Base-by-base conservation (phyloP, 2,113 vertebrate genomes). In the Cromileptes altivelis region DNA sequence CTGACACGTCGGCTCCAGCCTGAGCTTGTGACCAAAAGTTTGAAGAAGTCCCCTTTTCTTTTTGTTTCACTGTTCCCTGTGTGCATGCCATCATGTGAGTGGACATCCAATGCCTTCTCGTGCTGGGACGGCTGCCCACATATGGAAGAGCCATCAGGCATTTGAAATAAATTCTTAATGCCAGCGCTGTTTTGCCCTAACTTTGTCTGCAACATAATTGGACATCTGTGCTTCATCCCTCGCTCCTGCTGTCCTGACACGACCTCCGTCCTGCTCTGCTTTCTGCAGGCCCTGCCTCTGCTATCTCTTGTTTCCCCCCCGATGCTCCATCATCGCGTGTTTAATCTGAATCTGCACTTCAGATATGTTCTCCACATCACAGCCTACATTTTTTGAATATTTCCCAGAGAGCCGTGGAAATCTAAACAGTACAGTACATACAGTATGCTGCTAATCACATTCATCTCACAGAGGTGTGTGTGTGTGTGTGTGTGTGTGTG, bases 151-250 rank as follows among this genome's bases (percentile, higher is more conserved):
- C 70, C 74, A 82, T 88, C 63, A 67, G 58, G 60, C 21, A 63
- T 91, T 81, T 82, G 69, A 83, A 86, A 87, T 80, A 58, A 82
- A 76, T 55, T 87, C n/a, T 87, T 85, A 78, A 88, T 80, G 80
- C 75, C 72, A 75, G 80, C 76, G 78, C 85, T 81, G 74, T 90
- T 45, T 91, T 76, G 72, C 56, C 42, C 68, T 68, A 40, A 86
- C 72, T 79, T 81, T 85, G 84, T 91, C 80, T 85, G 78, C 69
- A 88, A 84, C 73, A 68, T 92, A 91, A 92, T 90, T 87, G 75
- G 90, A 91, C 87, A 90, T 90, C 85, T 92, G 91, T 82, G 89
- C 85, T 77, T 88, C 79, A 82, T 85, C 84, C 75, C 75, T 64
- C 27, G 14, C 33, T 85, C 73, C 67, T 33, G 58, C 63, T 86